Evolutionary conservation across 1,140 invertebrate genomes (phyloP), one percentile per base, ranked within the genome.

Genomic region (Drosophila nebulosa): DNA sequence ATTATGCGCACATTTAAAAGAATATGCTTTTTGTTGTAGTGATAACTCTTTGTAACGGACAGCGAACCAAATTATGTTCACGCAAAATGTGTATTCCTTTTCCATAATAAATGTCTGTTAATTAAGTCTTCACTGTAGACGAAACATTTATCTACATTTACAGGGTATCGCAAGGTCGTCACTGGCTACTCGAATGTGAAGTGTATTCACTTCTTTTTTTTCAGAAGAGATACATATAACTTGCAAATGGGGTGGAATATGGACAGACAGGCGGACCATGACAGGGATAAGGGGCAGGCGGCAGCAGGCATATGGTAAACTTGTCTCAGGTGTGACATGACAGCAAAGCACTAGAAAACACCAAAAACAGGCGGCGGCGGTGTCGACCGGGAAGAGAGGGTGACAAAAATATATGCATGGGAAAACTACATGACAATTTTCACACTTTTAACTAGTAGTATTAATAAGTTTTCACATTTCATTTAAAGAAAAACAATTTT

Each of bases 211-310:
- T 30, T 30, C 27, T 21, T 73, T 73, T 64, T 67, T 42, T 64
- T 56, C 63, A 57, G 32, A 81, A 84, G 64, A 62, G 53, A 55
- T 18, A 63, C 16, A 52, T 16, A 53, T 27, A 60, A 52, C 21
- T 27, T 58, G 67, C 75, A 70, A 85, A 85, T 84, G 80, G 81
- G 80, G 80, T 81, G 79, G 79, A 81, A 81, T 81, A 79, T 81
- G 78, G 64, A 68, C 67, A 77, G 64, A 58, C 66, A 57, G 64
- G 71, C 69, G 24, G 46, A 52, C 52, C 26, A 24, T 16, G 21
- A 16, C 64, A 35, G 50, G 35, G 24, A 22, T 42, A 32, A 16
- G 42, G 26, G 58, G 27, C 18, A 52, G 65, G 32, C 52, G 68
- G 59, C 46, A 65, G 59, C 46, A 65, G 69, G 63, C 77, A 86